Base-by-base conservation (phyloP, 2,888 invertebrate species). In the Microctonus hyperodae region DNA sequence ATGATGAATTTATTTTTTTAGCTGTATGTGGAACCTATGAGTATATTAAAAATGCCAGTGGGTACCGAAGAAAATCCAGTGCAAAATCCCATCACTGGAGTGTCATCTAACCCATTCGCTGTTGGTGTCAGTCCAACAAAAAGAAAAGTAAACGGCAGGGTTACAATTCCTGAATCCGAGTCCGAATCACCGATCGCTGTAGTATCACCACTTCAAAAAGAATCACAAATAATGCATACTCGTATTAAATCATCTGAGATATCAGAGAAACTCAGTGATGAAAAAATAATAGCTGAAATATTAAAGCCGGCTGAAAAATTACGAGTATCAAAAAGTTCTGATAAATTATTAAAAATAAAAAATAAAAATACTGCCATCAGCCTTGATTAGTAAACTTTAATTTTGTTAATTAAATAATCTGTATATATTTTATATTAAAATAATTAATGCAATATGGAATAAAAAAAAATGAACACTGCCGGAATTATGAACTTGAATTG, bases 341-440 rank as follows among this genome's bases (percentile, higher is more conserved):
- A 73, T 70, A 73, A 69, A 65, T 76, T 82, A 72, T 76, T 81
- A 69, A 83, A 82, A 81, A 70, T 77, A 70, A 74, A 81, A 69
- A 78, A 79, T 73, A 81, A 81, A 75, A 81, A 80, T 75, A 82
- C 81, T 82, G 80, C 82, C 81, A 79, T 83, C 75, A 82, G 81
- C 80, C 82, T 83, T 80, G 83, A 84, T 70, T 83, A 82, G 75
- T 75, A 74, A 70, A 75, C 73, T 72, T 70, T 57, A 62, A 68
- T 71, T 74, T 68, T 74, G 73, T 77, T 72, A 75, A 75, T 74
- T 75, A 75, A 77, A 70, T 44, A 44, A 48, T 48, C 28, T 28
- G 22, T 60, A 48, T 28, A 59, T 44, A 59, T 44, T 59, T 59
- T 57, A 57, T 57, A 57, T 37, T 37, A 68, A 57, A 68, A 51